Evolutionary conservation across 2,888 invertebrate species (phyloP).

Genomic region (Alsophila aescularia): DNA sequence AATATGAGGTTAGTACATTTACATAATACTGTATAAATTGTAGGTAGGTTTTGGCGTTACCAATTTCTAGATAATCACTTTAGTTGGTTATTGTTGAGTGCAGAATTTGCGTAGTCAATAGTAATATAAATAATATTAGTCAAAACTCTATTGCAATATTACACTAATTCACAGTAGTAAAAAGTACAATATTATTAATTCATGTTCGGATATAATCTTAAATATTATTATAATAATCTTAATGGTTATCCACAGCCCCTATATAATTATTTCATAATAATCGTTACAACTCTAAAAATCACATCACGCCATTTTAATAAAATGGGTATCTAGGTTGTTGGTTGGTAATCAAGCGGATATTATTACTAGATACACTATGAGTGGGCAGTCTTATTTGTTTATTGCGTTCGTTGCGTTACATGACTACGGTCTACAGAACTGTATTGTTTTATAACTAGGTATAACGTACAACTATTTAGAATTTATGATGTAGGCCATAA

Average conservation of each 20-base stretch:
- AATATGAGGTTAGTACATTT: too few relatives aligned
- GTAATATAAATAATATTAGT: too few relatives aligned
- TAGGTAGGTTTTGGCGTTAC: too few relatives aligned
- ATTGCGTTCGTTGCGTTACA: not conserved
- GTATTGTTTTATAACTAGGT: not conserved
- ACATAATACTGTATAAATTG: too few relatives aligned
- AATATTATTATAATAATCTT: conserved; percentile 7
- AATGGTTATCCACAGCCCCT: conserved; percentile 27
- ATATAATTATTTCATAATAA: not conserved
- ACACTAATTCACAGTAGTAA: conserved; percentile 35
- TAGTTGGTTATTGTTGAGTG: too few relatives aligned
- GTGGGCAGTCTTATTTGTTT: not conserved
- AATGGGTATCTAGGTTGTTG: not conserved
- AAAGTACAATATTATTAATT: conserved; percentile 31
- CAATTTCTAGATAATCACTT: too few relatives aligned
- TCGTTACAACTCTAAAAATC: conserved; percentile 1
- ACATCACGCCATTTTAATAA: conserved; percentile 11
- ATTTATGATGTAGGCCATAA: too few relatives aligned
- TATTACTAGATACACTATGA: not conserved
- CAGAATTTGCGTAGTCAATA: too few relatives aligned
- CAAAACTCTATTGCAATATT: not conserved
- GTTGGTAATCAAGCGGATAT: not conserved
- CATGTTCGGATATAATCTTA: not conserved
- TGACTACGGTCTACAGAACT: not conserved
- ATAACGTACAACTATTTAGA: not conserved